Conservation (phyloP, 2,113 vertebrate genomes). For the Paramisgurnus dabryanus region DNA sequence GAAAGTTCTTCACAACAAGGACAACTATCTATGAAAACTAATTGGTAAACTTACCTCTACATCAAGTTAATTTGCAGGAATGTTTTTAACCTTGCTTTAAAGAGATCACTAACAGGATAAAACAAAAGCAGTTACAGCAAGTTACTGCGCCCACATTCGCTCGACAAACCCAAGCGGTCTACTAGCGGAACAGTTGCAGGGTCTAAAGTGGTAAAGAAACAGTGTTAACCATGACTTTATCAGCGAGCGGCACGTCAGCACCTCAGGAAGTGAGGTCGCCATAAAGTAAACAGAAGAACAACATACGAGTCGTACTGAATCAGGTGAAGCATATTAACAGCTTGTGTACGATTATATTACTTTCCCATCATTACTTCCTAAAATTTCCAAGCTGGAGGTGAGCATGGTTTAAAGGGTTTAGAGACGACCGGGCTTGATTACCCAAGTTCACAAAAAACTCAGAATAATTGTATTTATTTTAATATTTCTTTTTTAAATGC, state of each 20-base stretch:
- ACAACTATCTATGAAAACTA: background rate
- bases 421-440: too few species aligned
- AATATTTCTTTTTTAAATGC: too few species aligned
- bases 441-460: too few species aligned
- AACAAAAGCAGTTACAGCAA: conserved; percentile 16
- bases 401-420: too few species aligned
- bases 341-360: background rate
- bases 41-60: background rate
- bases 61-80: background rate
- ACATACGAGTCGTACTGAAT: background rate
- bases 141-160: background rate
- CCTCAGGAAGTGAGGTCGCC: conserved; percentile 42
- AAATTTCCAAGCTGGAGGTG: background rate
- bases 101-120: conserved; percentile 13
- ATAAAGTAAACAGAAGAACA: conserved; percentile 38
- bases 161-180: conserved; percentile 1
- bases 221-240: background rate
- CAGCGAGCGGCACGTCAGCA: background rate
- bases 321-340: background rate
- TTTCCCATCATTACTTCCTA: background rate
- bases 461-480: too few species aligned
- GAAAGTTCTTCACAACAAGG: background rate
- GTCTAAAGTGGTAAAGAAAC: conserved; percentile 2
- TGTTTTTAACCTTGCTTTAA: background rate
- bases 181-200: conserved; percentile 9